Evolutionary conservation across 2,113 vertebrate species (phyloP), one percentile per base, ranked within the genome.

Genomic region (Centropus bengalensis): DNA sequence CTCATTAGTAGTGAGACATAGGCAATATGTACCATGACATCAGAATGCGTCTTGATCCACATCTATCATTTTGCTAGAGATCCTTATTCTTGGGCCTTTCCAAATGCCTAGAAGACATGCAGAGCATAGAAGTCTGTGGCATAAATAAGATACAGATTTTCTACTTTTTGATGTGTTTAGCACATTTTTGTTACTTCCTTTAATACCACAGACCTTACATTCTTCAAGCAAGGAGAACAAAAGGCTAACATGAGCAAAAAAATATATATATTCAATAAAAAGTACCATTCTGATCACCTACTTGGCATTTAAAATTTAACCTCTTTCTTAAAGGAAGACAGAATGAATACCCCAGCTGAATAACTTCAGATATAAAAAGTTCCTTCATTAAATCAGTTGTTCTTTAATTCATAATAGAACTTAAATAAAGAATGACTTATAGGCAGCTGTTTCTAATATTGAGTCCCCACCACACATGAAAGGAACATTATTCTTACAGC

Each of bases 361-460:
- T 97, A 97, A 97, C 97, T 97, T 97, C 92, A 97, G 95, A 96
- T 98, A 98, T 97, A 98, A 98, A 98, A 98, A 98, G 97, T 97
- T 92, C 98, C 98, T 98, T 99, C 98, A 98, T 99, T 98, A 98
- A 98, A 98, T 98, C 98, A 97, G 98, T 98, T 98, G 98, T 98
- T 98, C 98, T 98, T 97, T 98, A 98, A 98, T 98, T 98, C 97
- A 97, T 98, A 98, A 98, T 99, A 98, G 97, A 98, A 98, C 98
- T 98, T 98, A 99, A 99, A 99, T 99, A 98, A 99, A 98, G 98
- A 98, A 96, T 97, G 97, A 98, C 98, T 98, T 98, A 98, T 96
- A 95, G 96, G 97, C 98, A 98, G 99, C 98, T 99, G 99, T 98
- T 98, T 98, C 98, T 98, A 99, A 98, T 99, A 99, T 97, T 87